Base-by-base conservation (phyloP, 2,888 invertebrate genomes). In the Lomographa bimaculata region DNA sequence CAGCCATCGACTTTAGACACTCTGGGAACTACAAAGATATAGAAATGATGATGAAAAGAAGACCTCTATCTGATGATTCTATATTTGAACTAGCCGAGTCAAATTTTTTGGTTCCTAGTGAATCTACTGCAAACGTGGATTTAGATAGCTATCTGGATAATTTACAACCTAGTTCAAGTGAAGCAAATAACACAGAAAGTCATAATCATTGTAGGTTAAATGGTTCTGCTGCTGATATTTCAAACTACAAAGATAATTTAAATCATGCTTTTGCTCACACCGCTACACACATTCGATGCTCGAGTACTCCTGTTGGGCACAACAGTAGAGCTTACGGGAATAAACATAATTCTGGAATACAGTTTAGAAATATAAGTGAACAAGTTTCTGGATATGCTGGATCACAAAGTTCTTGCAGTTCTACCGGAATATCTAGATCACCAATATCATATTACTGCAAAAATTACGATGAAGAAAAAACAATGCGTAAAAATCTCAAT, bases 1-100 rank as follows among this genome's bases (percentile, higher is more conserved):
- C 86, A 26, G 89, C 91, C 46, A 79, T 91, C 1, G 93, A 93
- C 53, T 78, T 92, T 3, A 80, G 92, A 39, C 75, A 85, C 62
- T 69, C 79, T 1, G 69, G 77, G 40, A 65, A 57, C 9, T 83
- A 81, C 50, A 87, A 85, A 51, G 90, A 91, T 45, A 87, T 91
- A 20, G 92, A 93, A 58, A 85, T 90, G 11, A 91, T 92, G 55
- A 72, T 93, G 21, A 95, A 94, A 60, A 86, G 95, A 29, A 84
- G 94, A 51, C 95, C 95, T 0, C 89, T 95, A 2, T 94, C 95
- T 8, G 94, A 94, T 64, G 94, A 95, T 57, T 94, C 93, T 27
- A 80, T 93, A 21, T 93, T 93, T 64, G 93, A 94, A 66, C 82
- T 94, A 23, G 92, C 92, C 40, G 91, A 92, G 5, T 76, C 92